Evolutionary conservation across 1,140 invertebrate species (phyloP), one percentile per base, ranked within the genome.

Genomic region (Orchestia grillus): DNA sequence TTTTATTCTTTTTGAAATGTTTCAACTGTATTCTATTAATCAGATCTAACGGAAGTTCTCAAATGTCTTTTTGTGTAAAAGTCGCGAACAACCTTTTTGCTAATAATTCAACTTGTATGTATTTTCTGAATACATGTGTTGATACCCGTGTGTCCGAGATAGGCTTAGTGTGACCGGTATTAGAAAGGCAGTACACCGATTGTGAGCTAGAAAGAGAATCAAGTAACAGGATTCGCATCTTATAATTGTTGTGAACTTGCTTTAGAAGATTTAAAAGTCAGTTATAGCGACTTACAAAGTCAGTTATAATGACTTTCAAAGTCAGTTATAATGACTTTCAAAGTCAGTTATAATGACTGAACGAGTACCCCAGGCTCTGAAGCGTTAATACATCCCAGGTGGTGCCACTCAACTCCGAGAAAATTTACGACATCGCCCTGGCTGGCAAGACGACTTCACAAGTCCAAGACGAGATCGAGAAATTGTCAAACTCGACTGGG

Each of bases 391-490:
- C 62, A 36, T 77, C 88, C 0, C 95, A 96, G 95, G 77, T 96
- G 44, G 40, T 87, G 40, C 44, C 87, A 1, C 95, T 96, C 44
- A 87, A 96, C 96, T 96, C 95, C 92, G 36, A 57, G 0, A 57
- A 95, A 53, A 94, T 96, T 88, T 96, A 16, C 43, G 95, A 96
- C 87, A 42, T 96, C 40, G 11, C 40, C 23, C n/a, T 96, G 62
- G 6, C 44, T 41, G 19, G 90, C 44, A 47, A 41, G 77, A 40
- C 53, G 28, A 44, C 96, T 36, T 28, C 62, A 16, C 43, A 96
- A 41, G 91, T 96, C 41, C 94, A 96, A 47, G 87, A 47, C 3
- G n/a, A 95, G 41, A 62, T 96, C 23, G 15, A 95, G 0, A 40
- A 40, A 11, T 16, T 96, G 15, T 96, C 96, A 0, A 11, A 62